Conservation (phyloP, 2,797 vertebrate genomes). For the Helarctos malayanus region DNA sequence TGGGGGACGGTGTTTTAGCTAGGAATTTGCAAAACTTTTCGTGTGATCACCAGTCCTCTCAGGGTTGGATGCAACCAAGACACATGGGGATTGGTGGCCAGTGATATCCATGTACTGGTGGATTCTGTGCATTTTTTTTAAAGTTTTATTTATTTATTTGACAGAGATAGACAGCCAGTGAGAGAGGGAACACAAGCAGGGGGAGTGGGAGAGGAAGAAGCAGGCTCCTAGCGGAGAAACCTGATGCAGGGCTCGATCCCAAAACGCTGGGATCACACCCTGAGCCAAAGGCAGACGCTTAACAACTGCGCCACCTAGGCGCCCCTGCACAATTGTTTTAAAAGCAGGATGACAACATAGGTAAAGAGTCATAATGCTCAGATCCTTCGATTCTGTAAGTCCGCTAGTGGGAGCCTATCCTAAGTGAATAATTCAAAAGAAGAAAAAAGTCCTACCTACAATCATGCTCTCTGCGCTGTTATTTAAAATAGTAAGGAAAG, state of each 20-base stretch:
- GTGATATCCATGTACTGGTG: background rate
- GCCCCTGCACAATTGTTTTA: background rate
- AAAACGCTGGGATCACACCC: too few species aligned
- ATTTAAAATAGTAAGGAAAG: conserved; percentile 11
- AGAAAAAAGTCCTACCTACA: background rate
- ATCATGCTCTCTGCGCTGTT: background rate
- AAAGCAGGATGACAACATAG: background rate
- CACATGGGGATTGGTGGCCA: background rate
- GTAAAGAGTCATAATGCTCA: background rate
- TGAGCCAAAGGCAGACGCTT: too few species aligned
- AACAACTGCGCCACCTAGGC: too few species aligned
- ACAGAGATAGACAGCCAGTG: too few species aligned
- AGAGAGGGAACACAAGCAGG: too few species aligned
- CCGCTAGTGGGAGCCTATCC: background rate
- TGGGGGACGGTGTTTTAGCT: background rate
- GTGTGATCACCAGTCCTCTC: background rate
- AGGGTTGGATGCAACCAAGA: background rate
- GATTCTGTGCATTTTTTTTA: background rate
- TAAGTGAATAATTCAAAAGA: conserved; percentile 11
- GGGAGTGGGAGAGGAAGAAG: too few species aligned
- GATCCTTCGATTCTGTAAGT: background rate
- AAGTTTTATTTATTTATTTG: background rate
- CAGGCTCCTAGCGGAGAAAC: too few species aligned
- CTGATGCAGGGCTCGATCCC: too few species aligned
- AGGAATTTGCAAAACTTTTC: conserved; percentile 25